Base-by-base conservation (phyloP, 1,140 invertebrate genomes). In the Dryas iulia region DNA sequence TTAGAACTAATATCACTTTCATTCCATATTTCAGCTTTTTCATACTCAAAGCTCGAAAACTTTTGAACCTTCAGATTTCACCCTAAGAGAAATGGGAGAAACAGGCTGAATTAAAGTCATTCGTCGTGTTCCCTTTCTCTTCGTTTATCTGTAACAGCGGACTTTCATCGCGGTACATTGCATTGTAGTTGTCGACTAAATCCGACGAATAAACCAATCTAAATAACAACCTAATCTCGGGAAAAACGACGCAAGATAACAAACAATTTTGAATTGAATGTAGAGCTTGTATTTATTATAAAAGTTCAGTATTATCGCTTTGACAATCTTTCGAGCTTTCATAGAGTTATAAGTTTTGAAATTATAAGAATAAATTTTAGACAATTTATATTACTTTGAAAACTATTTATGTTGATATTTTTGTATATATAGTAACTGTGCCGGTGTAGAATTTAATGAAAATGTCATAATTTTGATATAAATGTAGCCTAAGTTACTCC, bases 61-160 rank as follows among this genome's bases (percentile, higher is more conserved):
- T 47, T 47, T 47, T 21, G 39, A 47, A 1, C 8, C 14, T 47
- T 21, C 53, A 56, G 66, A 74, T 74, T 68, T 71, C 73, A 62
- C 62, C 26, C 63, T 47, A 58, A 31, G 69, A 60, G 52, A 68
- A 60, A 60, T 59, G 23, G 53, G 26, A 58, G 31, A 69, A 73
- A 74, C 74, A 59, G 71, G 59, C 66, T 72, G 72, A 76, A 79
- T 76, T 67, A 71, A 71, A 72, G 35, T 63, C 73, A 76, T 68
- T 73, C 71, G 66, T 70, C 72, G 63, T 74, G 74, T 77, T 77
- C 73, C 77, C 78, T 80, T 80, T 80, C 78, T 78, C 78, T 80
- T 71, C 59, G 71, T 73, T 72, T 78, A 77, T 77, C 76, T 72
- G 64, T 63, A 76, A 70, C 69, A 69, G 69, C 68, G 63, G 39